A percentile compares a stretch with the other conserved stretches of the same genome.
phyloP scores from a whole-genome alignment of 2,797 vertebrate genomes.

The Coranthus polyacanthus region DNA sequence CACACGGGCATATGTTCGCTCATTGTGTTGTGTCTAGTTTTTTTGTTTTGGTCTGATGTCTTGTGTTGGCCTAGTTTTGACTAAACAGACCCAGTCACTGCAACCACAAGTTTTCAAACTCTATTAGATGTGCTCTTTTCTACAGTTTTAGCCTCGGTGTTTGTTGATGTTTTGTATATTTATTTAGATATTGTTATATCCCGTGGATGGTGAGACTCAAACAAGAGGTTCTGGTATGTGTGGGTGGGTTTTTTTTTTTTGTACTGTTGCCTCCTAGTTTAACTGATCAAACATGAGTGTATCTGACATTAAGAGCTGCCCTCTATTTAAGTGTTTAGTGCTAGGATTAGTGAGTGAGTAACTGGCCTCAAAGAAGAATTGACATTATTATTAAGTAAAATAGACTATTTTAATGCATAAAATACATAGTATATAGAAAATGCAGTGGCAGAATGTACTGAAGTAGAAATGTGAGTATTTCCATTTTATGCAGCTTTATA shows the following conservation, averaged over 20 bases:
- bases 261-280: too few species aligned
- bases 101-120: constrained; percentile 4
- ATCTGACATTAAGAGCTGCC: too few species aligned
- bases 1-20: not conserved
- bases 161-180: constrained; percentile 12
- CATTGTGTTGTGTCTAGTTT: constrained; percentile 2
- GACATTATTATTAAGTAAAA: too few species aligned
- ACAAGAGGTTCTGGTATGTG: not conserved
- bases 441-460: too few species aligned
- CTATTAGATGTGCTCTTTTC: not conserved
- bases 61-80: constrained; percentile 13
- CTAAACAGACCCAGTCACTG: not conserved
- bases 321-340: too few species aligned
- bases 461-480: too few species aligned
- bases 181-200: constrained; percentile 1
- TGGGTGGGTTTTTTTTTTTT: not conserved
- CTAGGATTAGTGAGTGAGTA: too few species aligned
- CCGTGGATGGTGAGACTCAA: not conserved
- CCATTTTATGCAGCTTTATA: too few species aligned
- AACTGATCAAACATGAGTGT: too few species aligned
- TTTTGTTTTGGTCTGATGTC: not conserved
- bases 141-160: not conserved
- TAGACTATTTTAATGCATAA: too few species aligned
- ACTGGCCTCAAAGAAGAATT: too few species aligned
- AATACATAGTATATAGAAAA: too few species aligned